Evolutionary conservation across 2,797 vertebrate species (phyloP), one percentile per base, ranked within the genome.

Genomic region (Selene dorsalis): DNA sequence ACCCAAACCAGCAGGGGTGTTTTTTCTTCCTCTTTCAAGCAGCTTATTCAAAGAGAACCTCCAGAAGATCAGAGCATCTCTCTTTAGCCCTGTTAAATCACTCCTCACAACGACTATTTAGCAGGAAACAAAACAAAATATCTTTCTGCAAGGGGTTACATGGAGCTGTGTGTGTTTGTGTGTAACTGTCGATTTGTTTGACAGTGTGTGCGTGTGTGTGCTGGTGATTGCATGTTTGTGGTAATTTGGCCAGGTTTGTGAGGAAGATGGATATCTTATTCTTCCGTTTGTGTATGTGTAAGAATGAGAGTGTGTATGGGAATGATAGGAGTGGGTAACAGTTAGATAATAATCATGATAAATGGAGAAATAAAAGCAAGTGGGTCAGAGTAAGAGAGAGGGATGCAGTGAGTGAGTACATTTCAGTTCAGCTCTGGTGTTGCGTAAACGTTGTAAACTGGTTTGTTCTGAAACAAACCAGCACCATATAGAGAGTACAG

Each of bases 21-120:
- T 69, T 78, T 71, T 83, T 63, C 17, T 83, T 73, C 57, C 53
- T 78, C 77, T 86, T 84, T 88, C 68, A 86, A 81, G 78, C 80
- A 66, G 60, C 68, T 66, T 79, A 63, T 85, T 89, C 81, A 89
- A 86, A 89, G 78, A 77, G 60, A 83, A 87, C 67, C 65, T 84
- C 78, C 75, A 63, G 72, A 87, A 87, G 70, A 91, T 91, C 89
- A 85, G 68, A 91, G 80, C 63, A 73, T 83, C 70, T 85, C 77
- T 87, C 67, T 85, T 88, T 83, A 83, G 60, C 62, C 79, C 77
- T 68, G 67, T 78, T 87, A 86, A 87, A 83, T 80, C 73, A 77
- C 82, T 75, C 84, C 79, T 77, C 28, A 50, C 77, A 78, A 81
- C 4, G 28, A 79, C 79, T 84, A 75, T 83, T 83, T 72, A 77